These are phyloP conservation scores for Bombyx mori DNA, from an alignment of 1,140 invertebrate species.

Conservation along the genomic window ASM3026992v2 NC_085133.1:4952001-4952500, in stretches of 20 bases:
- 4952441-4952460: too few species aligned
- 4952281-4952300: not conserved
- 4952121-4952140: not conserved
- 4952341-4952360: too few species aligned
- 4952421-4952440: too few species aligned
- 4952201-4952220: slow-evolving; percentile 26
- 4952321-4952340: not conserved
- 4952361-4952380: too few species aligned
- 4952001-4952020: not conserved
- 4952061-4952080: not conserved
- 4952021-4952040: not conserved
- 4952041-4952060: not conserved
- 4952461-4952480: too few species aligned
- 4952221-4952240: slow-evolving; percentile 23
- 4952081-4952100: not conserved
- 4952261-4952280: slow-evolving; percentile 12
- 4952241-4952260: slow-evolving; percentile 16
- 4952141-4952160: slow-evolving; percentile 5
- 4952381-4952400: too few species aligned
- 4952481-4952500: too few species aligned
- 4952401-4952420: too few species aligned
- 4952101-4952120: too few species aligned
- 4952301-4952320: not conserved
- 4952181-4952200: slow-evolving; percentile 10
- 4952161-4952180: slow-evolving; percentile 14